Evolutionary conservation across 35 echinoderm and acorn worm species (phyloP), one percentile per base, ranked within the genome.

Genomic region (Eucidaris tribuloides): DNA sequence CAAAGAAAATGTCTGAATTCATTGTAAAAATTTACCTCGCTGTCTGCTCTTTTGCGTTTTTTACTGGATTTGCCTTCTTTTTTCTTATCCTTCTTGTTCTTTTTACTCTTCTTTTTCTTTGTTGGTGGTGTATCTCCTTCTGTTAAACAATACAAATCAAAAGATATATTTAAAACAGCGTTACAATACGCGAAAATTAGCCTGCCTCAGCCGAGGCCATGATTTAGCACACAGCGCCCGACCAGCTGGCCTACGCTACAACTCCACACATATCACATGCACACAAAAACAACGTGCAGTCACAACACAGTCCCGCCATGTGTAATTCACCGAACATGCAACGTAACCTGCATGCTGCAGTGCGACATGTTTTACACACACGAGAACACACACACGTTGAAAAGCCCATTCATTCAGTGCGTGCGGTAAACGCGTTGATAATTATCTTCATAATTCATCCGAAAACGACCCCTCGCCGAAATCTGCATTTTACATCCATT

Each of bases 61-160:
- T 92, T 89, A 33, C 63, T 56, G n/a, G 58, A 58, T 45, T 87
- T 92, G 64, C 78, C 78, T 41, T 86, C 90, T 79, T 92, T 86
- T 43, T 58, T 83, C 50, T 99, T 92, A 29, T 92, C 89, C 66
- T 99, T 99, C 71, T 99, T 99, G n/a, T 89, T 93, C 54, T 99
- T 99, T 50, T 97, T 97, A 45, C 94, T 92, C 58, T 97, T 91
- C 79, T 91, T 97, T 81, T 97, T 97, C 79, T 97, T 97, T 37
- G 80, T 81, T 15, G 86, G 86, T 39, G 87, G 77, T 28, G 77
- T 61, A 85, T 92, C 90, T 46, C 91, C 94, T 3, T 72, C 94
- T 97, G 81, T 42, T 85, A 85, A 20, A 29, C 32, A 81, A 87
- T n/a, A n/a, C n/a, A n/a, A n/a, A n/a, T n/a, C n/a, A 52, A 84